Conservation (phyloP, 2,888 invertebrate genomes). For the Rhamnusium bicolor region DNA sequence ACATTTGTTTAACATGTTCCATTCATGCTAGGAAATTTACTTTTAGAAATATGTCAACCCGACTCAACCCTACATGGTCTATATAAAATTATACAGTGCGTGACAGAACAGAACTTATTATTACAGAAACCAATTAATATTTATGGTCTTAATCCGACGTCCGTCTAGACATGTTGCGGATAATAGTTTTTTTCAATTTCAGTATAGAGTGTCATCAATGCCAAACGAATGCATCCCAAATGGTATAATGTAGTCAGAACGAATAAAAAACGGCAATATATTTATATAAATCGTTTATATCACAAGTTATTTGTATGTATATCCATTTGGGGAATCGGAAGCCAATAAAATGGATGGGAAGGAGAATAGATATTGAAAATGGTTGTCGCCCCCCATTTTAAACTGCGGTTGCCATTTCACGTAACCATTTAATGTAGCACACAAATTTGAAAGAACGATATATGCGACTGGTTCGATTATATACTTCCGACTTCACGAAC, state of each 20-base stretch:
- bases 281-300: constrained; percentile 16
- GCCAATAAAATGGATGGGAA: constrained; percentile 46
- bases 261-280: not conserved
- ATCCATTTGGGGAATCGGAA: constrained; percentile 42
- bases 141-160: not conserved
- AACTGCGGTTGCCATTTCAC: constrained; percentile 49
- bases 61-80: not conserved
- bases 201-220: not conserved
- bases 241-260: not conserved
- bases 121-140: constrained; percentile 3
- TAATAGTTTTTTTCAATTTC: not conserved
- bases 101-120: not conserved
- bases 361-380: constrained; percentile 38
- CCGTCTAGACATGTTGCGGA: constrained; percentile 3
- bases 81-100: not conserved
- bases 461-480: constrained; percentile 45
- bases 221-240: not conserved
- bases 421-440: constrained; percentile 47
- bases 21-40: too few species aligned
- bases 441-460: constrained; percentile 47
- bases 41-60: not conserved
- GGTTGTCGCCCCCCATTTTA: constrained; percentile 45
- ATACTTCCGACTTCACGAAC: constrained; percentile 43
- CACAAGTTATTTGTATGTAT: constrained; percentile 10
- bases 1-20: too few species aligned